phyloP scores from a whole-genome alignment of 1,140 invertebrate species.

The Ooceraea biroi region DNA sequence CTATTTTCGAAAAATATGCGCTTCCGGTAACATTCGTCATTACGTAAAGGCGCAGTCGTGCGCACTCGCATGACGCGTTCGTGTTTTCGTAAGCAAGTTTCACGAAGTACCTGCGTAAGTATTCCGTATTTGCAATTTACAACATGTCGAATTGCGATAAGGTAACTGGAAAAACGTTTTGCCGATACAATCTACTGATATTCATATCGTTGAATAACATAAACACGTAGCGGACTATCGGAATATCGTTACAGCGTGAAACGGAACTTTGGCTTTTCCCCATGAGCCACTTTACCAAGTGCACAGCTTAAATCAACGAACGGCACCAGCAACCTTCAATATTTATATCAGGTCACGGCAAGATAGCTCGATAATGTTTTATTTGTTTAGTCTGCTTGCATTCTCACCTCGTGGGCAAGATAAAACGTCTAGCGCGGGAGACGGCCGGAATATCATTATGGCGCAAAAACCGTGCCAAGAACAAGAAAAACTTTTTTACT shows the following conservation, averaged over 20 bases:
- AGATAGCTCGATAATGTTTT: constrained; percentile 27
- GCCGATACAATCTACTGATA: background rate
- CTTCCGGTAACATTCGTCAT: constrained; percentile 18
- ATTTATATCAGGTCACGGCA: background rate
- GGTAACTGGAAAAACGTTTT: background rate
- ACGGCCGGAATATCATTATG: constrained; percentile 43
- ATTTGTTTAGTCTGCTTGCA: constrained; percentile 39
- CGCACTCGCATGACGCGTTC: background rate
- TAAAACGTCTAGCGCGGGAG: constrained; percentile 20
- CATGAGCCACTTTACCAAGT: constrained; percentile 18
- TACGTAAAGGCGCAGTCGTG: background rate
- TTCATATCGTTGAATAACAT: background rate
- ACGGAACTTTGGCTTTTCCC: background rate
- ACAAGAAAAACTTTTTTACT: background rate
- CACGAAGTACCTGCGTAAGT: background rate
- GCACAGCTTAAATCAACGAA: constrained; percentile 20
- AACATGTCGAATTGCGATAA: background rate
- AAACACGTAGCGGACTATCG: constrained; percentile 11
- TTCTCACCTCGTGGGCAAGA: constrained; percentile 13
- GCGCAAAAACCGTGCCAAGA: constrained; percentile 22
- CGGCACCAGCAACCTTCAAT: background rate
- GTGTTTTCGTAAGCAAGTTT: constrained; percentile 17
- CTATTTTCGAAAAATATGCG: constrained; percentile 36
- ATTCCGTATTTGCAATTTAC: background rate
- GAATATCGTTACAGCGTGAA: constrained; percentile 6